These are phyloP conservation scores for Manis pentadactyla DNA, from an alignment of 2,797 vertebrate species.

Conservation along the genomic window DNA sequence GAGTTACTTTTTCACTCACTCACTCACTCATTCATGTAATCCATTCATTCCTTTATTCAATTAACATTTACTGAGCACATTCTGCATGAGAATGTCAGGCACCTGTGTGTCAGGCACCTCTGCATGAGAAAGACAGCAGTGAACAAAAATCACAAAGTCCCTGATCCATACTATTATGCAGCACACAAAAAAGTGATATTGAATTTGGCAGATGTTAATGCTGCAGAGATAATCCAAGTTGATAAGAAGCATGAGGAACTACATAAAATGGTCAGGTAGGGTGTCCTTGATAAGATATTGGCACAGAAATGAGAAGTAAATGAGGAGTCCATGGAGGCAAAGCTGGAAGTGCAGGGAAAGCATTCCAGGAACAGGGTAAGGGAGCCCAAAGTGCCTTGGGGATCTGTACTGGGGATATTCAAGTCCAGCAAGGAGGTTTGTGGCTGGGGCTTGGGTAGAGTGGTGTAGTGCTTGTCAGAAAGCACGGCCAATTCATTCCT, in stretches of 20 bases:
- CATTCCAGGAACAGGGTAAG: background rate
- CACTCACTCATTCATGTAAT: background rate
- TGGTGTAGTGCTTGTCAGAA: background rate
- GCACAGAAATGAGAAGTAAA: background rate
- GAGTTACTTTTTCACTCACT: background rate
- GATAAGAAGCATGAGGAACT: background rate
- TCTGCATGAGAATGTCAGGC: background rate
- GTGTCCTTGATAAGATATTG: background rate
- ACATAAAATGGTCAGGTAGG: background rate
- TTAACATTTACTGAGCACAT: background rate
- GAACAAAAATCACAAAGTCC: background rate
- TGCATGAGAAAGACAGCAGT: background rate
- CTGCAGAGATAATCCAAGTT: background rate
- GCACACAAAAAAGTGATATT: background rate
- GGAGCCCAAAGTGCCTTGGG: background rate
- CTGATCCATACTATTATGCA: background rate
- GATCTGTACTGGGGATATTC: background rate
- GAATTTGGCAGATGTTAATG: background rate
- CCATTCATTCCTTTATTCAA: background rate
- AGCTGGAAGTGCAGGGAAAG: background rate
- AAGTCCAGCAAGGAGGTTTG: background rate
- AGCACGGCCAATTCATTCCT: background rate
- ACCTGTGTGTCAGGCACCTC: background rate
- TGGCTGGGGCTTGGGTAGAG: background rate
- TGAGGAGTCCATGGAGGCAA: background rate